A percentile compares a stretch with the other conserved stretches of the same genome.
These are phyloP conservation scores for Seriola dumerili DNA, from an alignment of 2,113 vertebrate genomes.

Conservation along the genomic window DNA sequence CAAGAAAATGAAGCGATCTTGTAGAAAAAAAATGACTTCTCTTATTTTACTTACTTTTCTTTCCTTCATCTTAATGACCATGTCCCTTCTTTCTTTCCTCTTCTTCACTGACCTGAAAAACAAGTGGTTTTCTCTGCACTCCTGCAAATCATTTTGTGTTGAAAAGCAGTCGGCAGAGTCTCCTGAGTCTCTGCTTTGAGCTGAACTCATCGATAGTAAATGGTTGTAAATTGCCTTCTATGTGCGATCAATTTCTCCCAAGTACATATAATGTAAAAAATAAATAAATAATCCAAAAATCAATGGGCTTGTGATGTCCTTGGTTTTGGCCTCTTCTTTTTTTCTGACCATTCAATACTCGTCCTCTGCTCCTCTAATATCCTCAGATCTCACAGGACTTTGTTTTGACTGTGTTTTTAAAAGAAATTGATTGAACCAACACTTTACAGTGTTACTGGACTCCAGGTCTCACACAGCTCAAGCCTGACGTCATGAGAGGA, in stretches of 20 bases:
- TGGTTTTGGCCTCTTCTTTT: background rate
- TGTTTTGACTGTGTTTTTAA: background rate
- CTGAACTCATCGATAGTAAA: background rate
- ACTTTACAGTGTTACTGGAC: too few relatives aligned
- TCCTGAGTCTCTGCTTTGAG: background rate
- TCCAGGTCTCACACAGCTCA: too few relatives aligned
- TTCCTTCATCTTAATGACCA: background rate
- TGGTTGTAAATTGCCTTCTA: background rate
- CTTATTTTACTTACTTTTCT: too few relatives aligned
- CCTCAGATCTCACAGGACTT: background rate
- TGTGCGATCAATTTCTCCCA: background rate
- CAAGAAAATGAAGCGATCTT: too few relatives aligned
- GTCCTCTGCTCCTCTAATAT: background rate
- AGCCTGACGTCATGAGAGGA: too few relatives aligned
- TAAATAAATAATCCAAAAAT: background rate
- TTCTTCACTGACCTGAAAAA: background rate
- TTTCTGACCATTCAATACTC: background rate
- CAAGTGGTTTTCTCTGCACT: background rate
- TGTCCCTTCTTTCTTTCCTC: background rate
- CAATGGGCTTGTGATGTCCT: background rate
- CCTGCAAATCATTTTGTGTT: background rate
- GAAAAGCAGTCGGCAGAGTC: too few relatives aligned
- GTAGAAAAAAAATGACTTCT: too few relatives aligned
- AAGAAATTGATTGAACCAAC: background rate
- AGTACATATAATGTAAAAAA: background rate